phyloP scores from a whole-genome alignment of 2,113 vertebrate genomes.

The Jacana jacana region DNA sequence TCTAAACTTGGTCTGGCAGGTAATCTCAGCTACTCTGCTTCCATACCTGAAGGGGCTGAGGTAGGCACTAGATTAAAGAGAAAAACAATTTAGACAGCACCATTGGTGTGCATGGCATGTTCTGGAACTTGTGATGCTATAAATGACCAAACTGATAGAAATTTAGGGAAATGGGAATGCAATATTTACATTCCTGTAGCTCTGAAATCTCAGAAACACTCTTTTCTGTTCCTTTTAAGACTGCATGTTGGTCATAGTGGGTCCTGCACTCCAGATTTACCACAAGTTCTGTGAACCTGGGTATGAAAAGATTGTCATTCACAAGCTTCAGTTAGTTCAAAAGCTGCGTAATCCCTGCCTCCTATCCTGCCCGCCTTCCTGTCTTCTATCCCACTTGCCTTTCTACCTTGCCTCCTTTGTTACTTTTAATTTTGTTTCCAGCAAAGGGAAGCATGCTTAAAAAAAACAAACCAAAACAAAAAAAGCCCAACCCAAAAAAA shows the following conservation, averaged over 20 bases:
- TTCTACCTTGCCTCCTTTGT: background rate
- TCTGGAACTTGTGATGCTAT: background rate
- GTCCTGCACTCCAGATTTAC: background rate
- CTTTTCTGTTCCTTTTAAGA: background rate
- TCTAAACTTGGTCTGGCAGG: background rate
- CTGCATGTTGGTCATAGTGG: background rate
- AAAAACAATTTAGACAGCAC: background rate
- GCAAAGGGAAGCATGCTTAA: background rate
- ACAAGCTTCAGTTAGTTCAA: background rate
- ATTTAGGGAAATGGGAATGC: background rate
- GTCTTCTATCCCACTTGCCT: background rate
- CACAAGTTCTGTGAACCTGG: background rate
- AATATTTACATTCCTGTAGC: background rate
- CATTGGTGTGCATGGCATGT: background rate
- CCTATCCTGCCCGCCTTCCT: background rate
- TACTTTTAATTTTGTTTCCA: background rate
- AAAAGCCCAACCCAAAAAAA: too few relatives aligned
- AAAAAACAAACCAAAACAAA: too few relatives aligned
- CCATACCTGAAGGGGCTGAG: background rate
- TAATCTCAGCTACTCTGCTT: background rate
- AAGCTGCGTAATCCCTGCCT: background rate
- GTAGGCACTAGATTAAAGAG: background rate
- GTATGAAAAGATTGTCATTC: background rate
- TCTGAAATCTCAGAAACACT: background rate
- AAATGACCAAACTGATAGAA: background rate